A percentile compares a stretch with the other conserved stretches of the same genome.
phyloP scores from a whole-genome alignment of 2,888 invertebrate genomes.

The Netelia inedita region DNA sequence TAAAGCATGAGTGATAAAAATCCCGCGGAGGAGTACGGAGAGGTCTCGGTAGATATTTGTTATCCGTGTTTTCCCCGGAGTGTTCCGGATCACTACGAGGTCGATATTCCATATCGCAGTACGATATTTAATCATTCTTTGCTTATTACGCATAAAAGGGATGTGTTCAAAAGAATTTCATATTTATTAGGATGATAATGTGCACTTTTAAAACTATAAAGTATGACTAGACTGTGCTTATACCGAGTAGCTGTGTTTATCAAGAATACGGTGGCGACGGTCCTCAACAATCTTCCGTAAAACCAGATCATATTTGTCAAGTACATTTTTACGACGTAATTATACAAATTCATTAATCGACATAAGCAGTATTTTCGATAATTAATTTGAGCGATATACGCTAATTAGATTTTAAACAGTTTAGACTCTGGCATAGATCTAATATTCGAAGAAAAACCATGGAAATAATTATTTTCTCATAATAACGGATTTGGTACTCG shows the following conservation, averaged over 20 bases:
- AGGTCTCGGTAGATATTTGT: not conserved
- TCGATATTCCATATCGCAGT: conserved; percentile 42
- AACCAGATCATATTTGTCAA: conserved; percentile 49
- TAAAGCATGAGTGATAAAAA: conserved; percentile 76
- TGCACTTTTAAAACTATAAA: not conserved
- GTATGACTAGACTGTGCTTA: not conserved
- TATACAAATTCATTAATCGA: conserved; percentile 21
- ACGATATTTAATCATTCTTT: conserved; percentile 25
- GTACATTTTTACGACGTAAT: conserved; percentile 31
- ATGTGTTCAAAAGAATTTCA: conserved; percentile 14
- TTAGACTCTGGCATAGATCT: not conserved
- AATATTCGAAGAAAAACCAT: not conserved
- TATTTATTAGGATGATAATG: conserved; percentile 9
- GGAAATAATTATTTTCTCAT: not conserved
- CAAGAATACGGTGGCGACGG: conserved; percentile 31
- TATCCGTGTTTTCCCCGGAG: conserved; percentile 40
- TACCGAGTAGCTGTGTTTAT: conserved; percentile 15
- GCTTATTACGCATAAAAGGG: conserved; percentile 21
- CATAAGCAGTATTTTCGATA: conserved; percentile 20
- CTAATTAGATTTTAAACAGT: not conserved
- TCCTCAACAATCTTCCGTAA: conserved; percentile 29
- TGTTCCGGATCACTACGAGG: conserved; percentile 37
- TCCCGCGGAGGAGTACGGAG: conserved; percentile 53
- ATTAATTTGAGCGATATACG: not conserved
- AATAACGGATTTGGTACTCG: no score